Conservation (phyloP, 2,888 invertebrate species). For the Craniophora ligustri region DNA sequence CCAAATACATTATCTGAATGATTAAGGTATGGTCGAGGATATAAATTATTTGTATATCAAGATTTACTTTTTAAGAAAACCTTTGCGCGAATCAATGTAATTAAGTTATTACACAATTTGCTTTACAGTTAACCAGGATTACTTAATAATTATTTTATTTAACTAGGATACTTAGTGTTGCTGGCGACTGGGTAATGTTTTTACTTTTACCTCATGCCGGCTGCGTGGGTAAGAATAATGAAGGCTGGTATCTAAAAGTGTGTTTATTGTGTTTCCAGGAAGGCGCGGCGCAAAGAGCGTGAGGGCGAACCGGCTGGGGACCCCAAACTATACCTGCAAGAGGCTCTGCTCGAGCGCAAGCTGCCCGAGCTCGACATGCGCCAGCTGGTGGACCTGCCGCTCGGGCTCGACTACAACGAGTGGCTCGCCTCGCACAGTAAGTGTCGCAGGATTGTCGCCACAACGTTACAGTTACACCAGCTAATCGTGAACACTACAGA, state of each 20-base stretch:
- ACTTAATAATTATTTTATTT: too few species aligned
- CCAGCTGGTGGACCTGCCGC: slow-evolving; percentile 97
- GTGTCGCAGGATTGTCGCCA: slow-evolving; percentile 84
- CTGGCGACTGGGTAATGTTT: too few species aligned
- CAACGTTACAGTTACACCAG: neutral
- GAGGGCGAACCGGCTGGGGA: slow-evolving; percentile 93
- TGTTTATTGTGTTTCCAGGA: slow-evolving; percentile 90
- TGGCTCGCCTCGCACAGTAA: slow-evolving; percentile 99
- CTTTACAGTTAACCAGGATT: too few species aligned
- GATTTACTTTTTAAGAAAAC: too few species aligned
- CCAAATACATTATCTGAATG: too few species aligned
- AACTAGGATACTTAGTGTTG: too few species aligned
- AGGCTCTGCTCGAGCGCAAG: slow-evolving; percentile 97
- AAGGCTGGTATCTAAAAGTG: neutral
- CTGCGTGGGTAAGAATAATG: neutral
- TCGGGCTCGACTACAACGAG: slow-evolving; percentile 99
- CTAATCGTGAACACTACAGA: too few species aligned
- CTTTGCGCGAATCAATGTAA: too few species aligned
- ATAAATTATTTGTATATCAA: too few species aligned
- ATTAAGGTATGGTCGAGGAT: too few species aligned
- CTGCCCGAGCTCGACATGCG: slow-evolving; percentile 98
- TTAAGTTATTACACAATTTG: too few species aligned
- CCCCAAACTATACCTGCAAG: slow-evolving; percentile 98
- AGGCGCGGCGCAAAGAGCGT: slow-evolving; percentile 98
- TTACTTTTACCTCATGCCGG: too few species aligned